A percentile compares a stretch with the other conserved stretches of the same genome.
Evolutionary conservation across 2,888 invertebrate species (phyloP).

Genomic region (Aporophyla lueneburgensis): DNA sequence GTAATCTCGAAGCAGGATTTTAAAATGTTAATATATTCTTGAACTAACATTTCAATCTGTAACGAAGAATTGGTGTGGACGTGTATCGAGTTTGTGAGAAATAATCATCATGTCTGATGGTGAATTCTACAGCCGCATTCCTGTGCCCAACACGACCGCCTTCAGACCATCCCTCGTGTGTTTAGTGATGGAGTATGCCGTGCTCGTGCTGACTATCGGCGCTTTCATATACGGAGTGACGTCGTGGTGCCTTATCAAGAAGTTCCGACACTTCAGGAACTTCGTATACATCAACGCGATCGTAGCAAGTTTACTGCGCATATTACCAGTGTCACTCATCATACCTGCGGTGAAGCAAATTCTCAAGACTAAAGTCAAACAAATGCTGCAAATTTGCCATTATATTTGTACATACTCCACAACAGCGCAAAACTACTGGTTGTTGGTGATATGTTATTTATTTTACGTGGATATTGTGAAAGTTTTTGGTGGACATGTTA

Average conservation of each 20-base stretch:
- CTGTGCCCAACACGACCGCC: slow-evolving; percentile 46
- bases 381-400: slow-evolving; percentile 47
- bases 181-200: slow-evolving; percentile 41
- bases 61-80: slow-evolving; percentile 35
- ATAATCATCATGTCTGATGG: slow-evolving; percentile 35
- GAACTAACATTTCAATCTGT: slow-evolving; percentile 26
- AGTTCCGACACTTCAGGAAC: slow-evolving; percentile 50
- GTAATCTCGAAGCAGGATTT: too few relatives aligned
- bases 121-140: slow-evolving; percentile 50
- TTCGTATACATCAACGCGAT: slow-evolving; percentile 46
- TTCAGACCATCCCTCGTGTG: slow-evolving; percentile 47
- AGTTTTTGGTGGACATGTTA: slow-evolving; percentile 49
- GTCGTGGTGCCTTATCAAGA: slow-evolving; percentile 46
- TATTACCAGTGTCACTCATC: slow-evolving; percentile 44
- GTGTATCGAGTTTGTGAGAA: slow-evolving; percentile 25
- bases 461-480: slow-evolving; percentile 57
- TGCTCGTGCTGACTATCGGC: slow-evolving; percentile 33
- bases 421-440: slow-evolving; percentile 54
- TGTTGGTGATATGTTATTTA: slow-evolving; percentile 56
- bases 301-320: slow-evolving; percentile 34
- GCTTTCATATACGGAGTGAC: slow-evolving; percentile 45
- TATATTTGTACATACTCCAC: slow-evolving; percentile 52
- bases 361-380: slow-evolving; percentile 34
- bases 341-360: slow-evolving; percentile 47
- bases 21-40: too few relatives aligned